A percentile compares a stretch with the other conserved stretches of the same genome.
Evolutionary conservation across 2,888 invertebrate species (phyloP).

Genomic region (Horisme vitalbata): DNA sequence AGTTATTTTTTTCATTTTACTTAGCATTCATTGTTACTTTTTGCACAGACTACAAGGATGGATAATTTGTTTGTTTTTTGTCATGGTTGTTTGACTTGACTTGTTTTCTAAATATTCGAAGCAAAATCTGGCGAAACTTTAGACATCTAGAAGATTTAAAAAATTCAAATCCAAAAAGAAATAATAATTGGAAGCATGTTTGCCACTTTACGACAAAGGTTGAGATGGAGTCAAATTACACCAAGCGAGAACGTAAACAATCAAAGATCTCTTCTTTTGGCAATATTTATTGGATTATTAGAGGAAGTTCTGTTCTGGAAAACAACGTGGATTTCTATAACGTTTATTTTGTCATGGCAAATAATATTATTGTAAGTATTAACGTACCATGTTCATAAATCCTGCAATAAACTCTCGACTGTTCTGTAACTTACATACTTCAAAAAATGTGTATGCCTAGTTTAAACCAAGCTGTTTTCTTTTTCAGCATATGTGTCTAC

Average conservation of each 20-base stretch:
- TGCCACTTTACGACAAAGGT: constrained; percentile 51
- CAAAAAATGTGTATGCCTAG: neutral
- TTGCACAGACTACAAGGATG: too few species aligned
- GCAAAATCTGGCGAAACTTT: too few species aligned
- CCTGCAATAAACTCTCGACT: too few species aligned
- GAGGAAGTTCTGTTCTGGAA: constrained; percentile 75
- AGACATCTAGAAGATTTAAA: too few species aligned
- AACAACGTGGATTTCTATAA: constrained; percentile 64
- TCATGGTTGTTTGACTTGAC: too few species aligned
- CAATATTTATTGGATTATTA: constrained; percentile 58
- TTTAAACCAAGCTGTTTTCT: constrained; percentile 13
- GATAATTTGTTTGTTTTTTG: too few species aligned
- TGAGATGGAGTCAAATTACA: constrained; percentile 57
- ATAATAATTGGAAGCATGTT: too few species aligned
- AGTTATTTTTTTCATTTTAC: too few species aligned
- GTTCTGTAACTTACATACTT: too few species aligned
- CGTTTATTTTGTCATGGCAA: constrained; percentile 55
- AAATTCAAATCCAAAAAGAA: too few species aligned
- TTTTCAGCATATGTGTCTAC: constrained; percentile 61
- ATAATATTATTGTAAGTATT: constrained; percentile 67
- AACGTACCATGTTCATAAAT: neutral
- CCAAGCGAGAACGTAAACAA: constrained; percentile 49
- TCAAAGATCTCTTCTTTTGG: constrained; percentile 52
- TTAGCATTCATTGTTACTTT: too few species aligned
- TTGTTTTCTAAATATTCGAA: too few species aligned